Base-by-base conservation (phyloP, 1,140 invertebrate species). In the Bombyx mandarina region DNA sequence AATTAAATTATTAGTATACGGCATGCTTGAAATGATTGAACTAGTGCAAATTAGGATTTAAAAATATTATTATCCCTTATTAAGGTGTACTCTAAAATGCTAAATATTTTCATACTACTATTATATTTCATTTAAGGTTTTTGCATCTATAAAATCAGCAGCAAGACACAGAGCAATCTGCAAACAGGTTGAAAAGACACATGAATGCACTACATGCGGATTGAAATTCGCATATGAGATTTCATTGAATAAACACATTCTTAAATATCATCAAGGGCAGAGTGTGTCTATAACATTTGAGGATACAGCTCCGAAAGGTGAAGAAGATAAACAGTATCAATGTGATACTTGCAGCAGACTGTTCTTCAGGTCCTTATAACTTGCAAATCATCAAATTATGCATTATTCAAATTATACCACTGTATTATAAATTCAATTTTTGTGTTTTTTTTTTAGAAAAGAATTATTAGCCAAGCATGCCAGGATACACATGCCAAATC, bases 381-480 rank as follows among this genome's bases (percentile, higher is more conserved):
- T 35, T 35, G 2, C 2, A 35, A 35, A 35, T 35, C 26, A 35
- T 35, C 4, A 35, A 35, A 35, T 3, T 35, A 35, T 35, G 4
- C 26, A 35, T 35, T 35, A 35, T 35, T 35, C 2, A 35, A 35
- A 35, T 35, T 35, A 3, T 35, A 5, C 26, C 2, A 35, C 26
- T 35, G 26, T 35, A 35, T 35, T 35, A 35, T 35, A 35, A 35
- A 10, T 47, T 12, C n/a, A 18, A 50, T 50, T 50, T 50, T 18
- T 18, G 12, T 18, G 12, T 18, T 18, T 7, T 42, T 8, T 50
- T 73, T 73, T 7, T 65, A 82, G 79, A 50, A 80, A 87, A 58
- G 89, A 89, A 58, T 78, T 89, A 61, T 74, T 90, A 0, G 80
- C 80, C 8, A 88, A 87, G 47, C 89, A 90, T 65, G 75, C 72